A percentile compares a stretch with the other conserved stretches of the same genome.
Evolutionary conservation across 2,113 vertebrate species (phyloP).

Genomic region (Pogonocichla stellata): DNA sequence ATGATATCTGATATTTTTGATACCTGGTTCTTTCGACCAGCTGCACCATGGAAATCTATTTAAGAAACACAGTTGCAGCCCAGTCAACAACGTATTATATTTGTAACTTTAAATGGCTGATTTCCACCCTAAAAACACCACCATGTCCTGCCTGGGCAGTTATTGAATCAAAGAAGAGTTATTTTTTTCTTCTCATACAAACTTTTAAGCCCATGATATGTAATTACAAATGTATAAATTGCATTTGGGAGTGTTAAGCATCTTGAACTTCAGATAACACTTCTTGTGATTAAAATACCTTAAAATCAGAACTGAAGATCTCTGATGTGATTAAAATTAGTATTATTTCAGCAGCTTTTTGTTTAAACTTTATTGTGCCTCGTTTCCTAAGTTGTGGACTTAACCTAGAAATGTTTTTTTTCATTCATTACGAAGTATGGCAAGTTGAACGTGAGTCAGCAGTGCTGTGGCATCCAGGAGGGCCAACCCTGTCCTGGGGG

Average conservation of each 20-base stretch:
- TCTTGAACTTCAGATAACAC: background rate
- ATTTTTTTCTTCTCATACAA: background rate
- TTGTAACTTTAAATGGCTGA: background rate
- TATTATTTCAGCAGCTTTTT: background rate
- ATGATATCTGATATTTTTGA: background rate
- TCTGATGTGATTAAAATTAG: background rate
- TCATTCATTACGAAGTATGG: background rate
- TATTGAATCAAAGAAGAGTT: background rate
- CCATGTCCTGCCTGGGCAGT: background rate
- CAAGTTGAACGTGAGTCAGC: background rate
- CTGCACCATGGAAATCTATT: background rate
- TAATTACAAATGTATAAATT: background rate
- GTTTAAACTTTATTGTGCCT: background rate
- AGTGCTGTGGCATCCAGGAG: background rate
- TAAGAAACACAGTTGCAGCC: background rate
- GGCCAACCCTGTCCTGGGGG: accelerated
- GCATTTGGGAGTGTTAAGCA: background rate
- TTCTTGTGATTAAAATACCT: background rate
- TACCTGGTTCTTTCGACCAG: background rate
- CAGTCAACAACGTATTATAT: background rate
- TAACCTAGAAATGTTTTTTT: background rate
- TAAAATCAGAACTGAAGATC: background rate
- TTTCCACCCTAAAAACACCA: accelerated
- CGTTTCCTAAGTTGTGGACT: background rate
- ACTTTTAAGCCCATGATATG: background rate